phyloP scores from a whole-genome alignment of 2,888 invertebrate genomes.

The Mactromeris polynyma region DNA sequence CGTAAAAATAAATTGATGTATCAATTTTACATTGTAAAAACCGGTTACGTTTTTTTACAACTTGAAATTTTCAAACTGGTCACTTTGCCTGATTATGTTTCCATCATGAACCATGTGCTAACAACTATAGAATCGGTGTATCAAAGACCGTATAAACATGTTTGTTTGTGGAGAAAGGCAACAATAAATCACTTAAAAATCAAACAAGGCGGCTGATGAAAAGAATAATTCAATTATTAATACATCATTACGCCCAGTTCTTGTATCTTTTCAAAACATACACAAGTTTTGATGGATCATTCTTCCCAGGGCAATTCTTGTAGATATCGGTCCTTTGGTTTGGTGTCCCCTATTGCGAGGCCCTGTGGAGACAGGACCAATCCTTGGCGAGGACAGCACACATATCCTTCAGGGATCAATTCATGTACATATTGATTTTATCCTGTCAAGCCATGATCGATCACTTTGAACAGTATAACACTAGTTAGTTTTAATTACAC shows the following conservation, averaged over 20 bases:
- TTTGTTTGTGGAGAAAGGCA: constrained; percentile 14
- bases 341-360: background rate
- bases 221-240: constrained; percentile 33
- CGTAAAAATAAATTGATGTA: too few species aligned
- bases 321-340: background rate
- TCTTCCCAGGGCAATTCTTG: background rate
- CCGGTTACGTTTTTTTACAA: too few species aligned
- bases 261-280: constrained; percentile 16
- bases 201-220: constrained; percentile 24
- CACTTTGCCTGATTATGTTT: too few species aligned
- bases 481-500: constrained; percentile 50
- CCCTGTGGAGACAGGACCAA: background rate
- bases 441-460: constrained; percentile 63
- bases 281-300: constrained; percentile 22
- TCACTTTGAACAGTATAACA: constrained; percentile 54
- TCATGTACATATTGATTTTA: constrained; percentile 58
- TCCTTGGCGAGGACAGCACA: background rate
- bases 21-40: too few species aligned
- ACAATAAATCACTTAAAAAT: constrained; percentile 15
- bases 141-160: background rate
- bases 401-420: constrained; percentile 36
- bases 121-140: background rate
- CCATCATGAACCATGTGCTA: too few species aligned
- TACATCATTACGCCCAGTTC: constrained; percentile 24
- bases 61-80: too few species aligned